Conservation (phyloP, 2,113 vertebrate species). For the Malurus melanocephalus region DNA sequence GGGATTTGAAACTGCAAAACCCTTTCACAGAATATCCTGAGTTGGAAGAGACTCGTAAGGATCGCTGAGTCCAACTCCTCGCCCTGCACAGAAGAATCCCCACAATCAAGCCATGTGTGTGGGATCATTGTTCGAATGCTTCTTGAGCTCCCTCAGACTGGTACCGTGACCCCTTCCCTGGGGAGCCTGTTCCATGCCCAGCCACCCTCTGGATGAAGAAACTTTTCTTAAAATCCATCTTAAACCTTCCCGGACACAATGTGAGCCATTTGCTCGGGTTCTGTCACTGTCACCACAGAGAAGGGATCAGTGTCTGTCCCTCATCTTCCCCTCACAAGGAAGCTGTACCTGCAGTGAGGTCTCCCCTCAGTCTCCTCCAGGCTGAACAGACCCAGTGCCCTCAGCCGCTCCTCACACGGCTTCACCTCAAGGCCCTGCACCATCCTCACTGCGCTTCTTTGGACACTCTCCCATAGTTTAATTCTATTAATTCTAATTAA, state of each 20-base stretch:
- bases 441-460: not conserved
- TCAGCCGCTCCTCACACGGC: accelerated
- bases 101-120: not conserved
- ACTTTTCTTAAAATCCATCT: not conserved
- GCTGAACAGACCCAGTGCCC: not conserved
- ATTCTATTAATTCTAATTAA: no score
- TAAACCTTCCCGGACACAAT: not conserved
- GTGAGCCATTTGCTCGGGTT: not conserved
- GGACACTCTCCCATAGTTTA: not conserved
- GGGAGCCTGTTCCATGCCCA: not conserved
- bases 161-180: not conserved
- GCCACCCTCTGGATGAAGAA: not conserved
- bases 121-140: not conserved
- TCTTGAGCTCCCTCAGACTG: not conserved
- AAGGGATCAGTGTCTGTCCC: accelerated
- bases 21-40: not conserved
- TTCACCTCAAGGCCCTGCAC: not conserved
- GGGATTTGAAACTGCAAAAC: not conserved
- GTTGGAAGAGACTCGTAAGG: not conserved
- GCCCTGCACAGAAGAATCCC: not conserved
- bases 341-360: not conserved
- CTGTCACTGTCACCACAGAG: not conserved
- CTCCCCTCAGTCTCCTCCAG: not conserved
- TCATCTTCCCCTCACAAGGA: not conserved
- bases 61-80: accelerated